phyloP scores from a whole-genome alignment of 2,888 invertebrate species.

The Melanostoma scalare region DNA sequence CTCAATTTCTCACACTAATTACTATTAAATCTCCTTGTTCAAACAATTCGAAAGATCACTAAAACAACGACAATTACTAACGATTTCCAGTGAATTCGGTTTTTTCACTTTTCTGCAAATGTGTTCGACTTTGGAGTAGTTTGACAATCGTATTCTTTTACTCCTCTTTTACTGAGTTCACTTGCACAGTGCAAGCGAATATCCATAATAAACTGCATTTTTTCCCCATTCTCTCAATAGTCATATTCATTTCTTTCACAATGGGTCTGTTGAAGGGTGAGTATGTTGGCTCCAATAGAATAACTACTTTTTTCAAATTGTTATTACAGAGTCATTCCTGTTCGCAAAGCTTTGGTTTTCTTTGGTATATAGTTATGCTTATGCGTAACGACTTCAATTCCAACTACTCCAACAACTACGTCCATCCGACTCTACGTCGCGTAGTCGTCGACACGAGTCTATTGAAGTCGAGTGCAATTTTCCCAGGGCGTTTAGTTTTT shows the following conservation, averaged over 20 bases:
- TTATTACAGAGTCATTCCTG: slow-evolving; percentile 9
- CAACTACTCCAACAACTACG: background rate
- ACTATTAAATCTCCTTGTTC: no score
- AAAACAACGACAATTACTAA: no score
- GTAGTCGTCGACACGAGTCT: slow-evolving; percentile 15
- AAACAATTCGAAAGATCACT: no score
- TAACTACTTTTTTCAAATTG: slow-evolving; percentile 40
- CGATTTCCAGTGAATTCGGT: background rate
- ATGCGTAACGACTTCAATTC: background rate
- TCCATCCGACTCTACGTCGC: background rate
- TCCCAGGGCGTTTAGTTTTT: slow-evolving; percentile 58
- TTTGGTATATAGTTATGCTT: background rate
- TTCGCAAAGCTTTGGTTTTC: slow-evolving; percentile 9
- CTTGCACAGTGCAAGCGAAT: background rate
- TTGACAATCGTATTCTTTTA: background rate
- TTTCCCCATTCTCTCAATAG: slow-evolving; percentile 34
- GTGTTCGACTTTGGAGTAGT: background rate
- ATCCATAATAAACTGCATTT: slow-evolving; percentile 44
- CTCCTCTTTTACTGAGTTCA: background rate
- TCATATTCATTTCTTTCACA: slow-evolving; percentile 40
- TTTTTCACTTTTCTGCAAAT: background rate
- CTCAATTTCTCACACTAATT: no score
- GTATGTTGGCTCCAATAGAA: slow-evolving; percentile 44
- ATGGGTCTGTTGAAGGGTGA: slow-evolving; percentile 5
- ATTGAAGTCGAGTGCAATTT: slow-evolving; percentile 64